phyloP scores from a whole-genome alignment of 2,113 vertebrate genomes.

The Aleadryas rufinucha region DNA sequence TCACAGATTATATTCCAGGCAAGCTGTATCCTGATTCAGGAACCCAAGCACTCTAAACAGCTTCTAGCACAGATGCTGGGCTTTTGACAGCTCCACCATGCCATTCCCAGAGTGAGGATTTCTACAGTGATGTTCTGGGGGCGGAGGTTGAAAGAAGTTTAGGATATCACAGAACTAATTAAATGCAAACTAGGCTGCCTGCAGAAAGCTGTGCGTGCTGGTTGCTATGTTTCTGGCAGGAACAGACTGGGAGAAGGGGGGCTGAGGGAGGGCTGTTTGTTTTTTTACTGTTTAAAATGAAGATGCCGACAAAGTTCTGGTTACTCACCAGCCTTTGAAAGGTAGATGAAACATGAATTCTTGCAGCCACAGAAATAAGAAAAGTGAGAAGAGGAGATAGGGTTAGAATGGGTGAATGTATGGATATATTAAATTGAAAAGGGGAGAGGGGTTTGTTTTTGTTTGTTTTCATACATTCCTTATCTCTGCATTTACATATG shows the following conservation, averaged over 20 bases:
- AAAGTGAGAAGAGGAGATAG: neutral
- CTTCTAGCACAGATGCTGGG: slow-evolving; percentile 28
- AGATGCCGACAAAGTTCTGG: slow-evolving; percentile 53
- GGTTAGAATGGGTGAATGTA: neutral
- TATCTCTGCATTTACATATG: neutral
- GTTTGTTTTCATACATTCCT: slow-evolving; percentile 32
- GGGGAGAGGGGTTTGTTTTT: neutral
- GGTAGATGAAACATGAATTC: slow-evolving; percentile 40
- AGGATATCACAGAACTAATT: slow-evolving; percentile 67
- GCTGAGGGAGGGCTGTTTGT: slow-evolving; percentile 31
- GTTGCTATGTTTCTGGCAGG: slow-evolving; percentile 63
- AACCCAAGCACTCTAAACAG: neutral
- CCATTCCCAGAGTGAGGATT: slow-evolving; percentile 50
- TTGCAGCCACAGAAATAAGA: neutral
- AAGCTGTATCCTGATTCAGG: neutral
- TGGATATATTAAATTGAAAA: neutral
- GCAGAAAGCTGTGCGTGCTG: slow-evolving; percentile 46
- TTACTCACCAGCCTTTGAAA: slow-evolving; percentile 63
- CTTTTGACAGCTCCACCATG: slow-evolving; percentile 45
- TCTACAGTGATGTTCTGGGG: slow-evolving; percentile 42
- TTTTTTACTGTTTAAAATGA: slow-evolving; percentile 47
- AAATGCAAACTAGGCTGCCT: slow-evolving; percentile 67
- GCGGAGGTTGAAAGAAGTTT: slow-evolving; percentile 56
- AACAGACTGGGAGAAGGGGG: slow-evolving; percentile 38
- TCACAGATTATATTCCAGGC: neutral